phyloP scores from a whole-genome alignment of 2,113 vertebrate species.

The Chunga burmeisteri region DNA sequence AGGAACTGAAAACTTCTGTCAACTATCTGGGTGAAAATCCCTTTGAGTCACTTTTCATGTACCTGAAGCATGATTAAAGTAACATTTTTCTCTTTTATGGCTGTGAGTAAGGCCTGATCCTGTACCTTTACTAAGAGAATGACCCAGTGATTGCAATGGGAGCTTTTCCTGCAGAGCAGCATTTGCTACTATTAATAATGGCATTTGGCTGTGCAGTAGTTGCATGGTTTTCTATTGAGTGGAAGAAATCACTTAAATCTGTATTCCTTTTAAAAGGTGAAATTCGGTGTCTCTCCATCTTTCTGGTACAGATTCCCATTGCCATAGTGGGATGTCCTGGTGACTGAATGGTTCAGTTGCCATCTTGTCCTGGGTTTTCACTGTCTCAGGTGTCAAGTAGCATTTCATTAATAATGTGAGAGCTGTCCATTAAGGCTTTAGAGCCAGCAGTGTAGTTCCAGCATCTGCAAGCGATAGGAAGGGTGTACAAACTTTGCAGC shows the following conservation, averaged over 20 bases:
- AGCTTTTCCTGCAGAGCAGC: not conserved
- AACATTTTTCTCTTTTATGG: not conserved
- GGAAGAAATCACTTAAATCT: not conserved
- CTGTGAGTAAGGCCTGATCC: not conserved
- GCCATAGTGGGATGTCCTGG: fast-evolving
- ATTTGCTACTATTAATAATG: not conserved
- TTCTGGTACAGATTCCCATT: not conserved
- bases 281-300: not conserved
- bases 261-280: not conserved
- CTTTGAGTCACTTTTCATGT: not conserved
- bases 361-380: not conserved
- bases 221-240: not conserved
- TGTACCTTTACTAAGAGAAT: not conserved
- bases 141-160: not conserved
- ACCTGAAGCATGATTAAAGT: not conserved
- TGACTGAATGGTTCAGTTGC: not conserved
- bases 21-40: not conserved
- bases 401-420: not conserved
- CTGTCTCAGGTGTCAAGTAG: not conserved
- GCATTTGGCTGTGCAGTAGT: not conserved
- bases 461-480: not conserved
- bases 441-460: not conserved
- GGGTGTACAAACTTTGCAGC: not conserved
- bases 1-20: not conserved
- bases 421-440: not conserved